Conservation (phyloP, 2,888 invertebrate species). For the Octodonta nipae region DNA sequence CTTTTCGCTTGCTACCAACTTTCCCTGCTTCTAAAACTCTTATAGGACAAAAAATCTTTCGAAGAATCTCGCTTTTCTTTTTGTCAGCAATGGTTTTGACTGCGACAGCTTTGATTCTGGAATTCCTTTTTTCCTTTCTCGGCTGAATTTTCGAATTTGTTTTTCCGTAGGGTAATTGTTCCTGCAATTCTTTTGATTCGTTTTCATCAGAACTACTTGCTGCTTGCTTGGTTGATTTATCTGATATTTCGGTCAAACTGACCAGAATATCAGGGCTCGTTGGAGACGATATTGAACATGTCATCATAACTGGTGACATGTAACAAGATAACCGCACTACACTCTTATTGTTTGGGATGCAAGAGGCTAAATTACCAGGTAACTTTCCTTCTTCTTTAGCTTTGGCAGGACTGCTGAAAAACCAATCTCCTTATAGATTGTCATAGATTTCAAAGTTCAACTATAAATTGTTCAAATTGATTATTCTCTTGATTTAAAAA, state of each 20-base stretch:
- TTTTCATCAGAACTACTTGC: slow-evolving; percentile 34
- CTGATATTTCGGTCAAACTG: slow-evolving; percentile 28
- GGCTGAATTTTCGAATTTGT: slow-evolving; percentile 21
- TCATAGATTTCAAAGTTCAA: too few relatives aligned
- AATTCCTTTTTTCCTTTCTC: slow-evolving; percentile 33
- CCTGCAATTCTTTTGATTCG: slow-evolving; percentile 18
- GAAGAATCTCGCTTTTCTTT: slow-evolving; percentile 55
- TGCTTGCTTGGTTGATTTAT: slow-evolving; percentile 21
- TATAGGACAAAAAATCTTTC: slow-evolving; percentile 47
- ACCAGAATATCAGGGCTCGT: slow-evolving; percentile 19
- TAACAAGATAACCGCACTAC: slow-evolving; percentile 8
- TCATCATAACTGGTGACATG: slow-evolving; percentile 12
- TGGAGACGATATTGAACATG: slow-evolving; percentile 6
- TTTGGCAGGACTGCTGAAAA: too few relatives aligned
- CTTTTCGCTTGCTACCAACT: slow-evolving; percentile 51
- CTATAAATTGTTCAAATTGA: too few relatives aligned
- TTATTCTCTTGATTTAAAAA: too few relatives aligned
- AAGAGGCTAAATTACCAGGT: slow-evolving; percentile 36
- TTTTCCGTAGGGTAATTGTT: slow-evolving; percentile 24
- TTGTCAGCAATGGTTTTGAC: slow-evolving; percentile 49
- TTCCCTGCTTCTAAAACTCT: slow-evolving; percentile 50
- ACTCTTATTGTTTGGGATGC: slow-evolving; percentile 19
- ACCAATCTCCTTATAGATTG: too few relatives aligned
- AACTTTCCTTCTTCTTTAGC: slow-evolving; percentile 35
- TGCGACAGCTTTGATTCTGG: slow-evolving; percentile 32